Conservation (phyloP, 2,113 vertebrate species). For the Bubo blakistoni region DNA sequence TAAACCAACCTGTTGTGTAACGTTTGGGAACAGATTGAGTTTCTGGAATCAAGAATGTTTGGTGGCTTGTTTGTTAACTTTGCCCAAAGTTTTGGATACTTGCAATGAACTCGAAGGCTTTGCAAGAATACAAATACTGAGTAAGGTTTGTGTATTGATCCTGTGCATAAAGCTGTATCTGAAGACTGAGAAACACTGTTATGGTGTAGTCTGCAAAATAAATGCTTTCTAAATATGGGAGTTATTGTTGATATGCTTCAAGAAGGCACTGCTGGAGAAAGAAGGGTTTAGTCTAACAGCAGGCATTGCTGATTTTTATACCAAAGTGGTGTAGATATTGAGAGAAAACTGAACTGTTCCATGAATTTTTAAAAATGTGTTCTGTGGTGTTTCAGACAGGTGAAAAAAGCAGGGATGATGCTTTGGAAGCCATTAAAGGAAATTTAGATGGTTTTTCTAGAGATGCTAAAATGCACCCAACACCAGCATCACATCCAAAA, state of each 20-base stretch:
- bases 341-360: not conserved
- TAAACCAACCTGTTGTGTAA: not conserved
- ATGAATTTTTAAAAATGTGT: not conserved
- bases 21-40: not conserved
- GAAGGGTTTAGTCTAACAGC: not conserved
- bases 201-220: not conserved
- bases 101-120: not conserved
- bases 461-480: constrained; percentile 97
- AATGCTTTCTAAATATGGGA: not conserved
- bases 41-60: not conserved
- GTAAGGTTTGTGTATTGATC: not conserved
- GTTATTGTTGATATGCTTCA: not conserved
- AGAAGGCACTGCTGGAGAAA: not conserved
- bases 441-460: constrained; percentile 98
- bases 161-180: not conserved
- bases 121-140: not conserved
- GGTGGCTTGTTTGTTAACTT: not conserved
- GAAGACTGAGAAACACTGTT: not conserved
- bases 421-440: constrained; percentile 97
- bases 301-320: not conserved
- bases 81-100: not conserved
- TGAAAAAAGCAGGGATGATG: constrained; percentile 96
- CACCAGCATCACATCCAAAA: constrained; percentile 88
- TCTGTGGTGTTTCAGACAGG: constrained; percentile 78
- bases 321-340: not conserved